Evolutionary conservation across 2,888 invertebrate species (phyloP).

Genomic region (Sturmia bella): DNA sequence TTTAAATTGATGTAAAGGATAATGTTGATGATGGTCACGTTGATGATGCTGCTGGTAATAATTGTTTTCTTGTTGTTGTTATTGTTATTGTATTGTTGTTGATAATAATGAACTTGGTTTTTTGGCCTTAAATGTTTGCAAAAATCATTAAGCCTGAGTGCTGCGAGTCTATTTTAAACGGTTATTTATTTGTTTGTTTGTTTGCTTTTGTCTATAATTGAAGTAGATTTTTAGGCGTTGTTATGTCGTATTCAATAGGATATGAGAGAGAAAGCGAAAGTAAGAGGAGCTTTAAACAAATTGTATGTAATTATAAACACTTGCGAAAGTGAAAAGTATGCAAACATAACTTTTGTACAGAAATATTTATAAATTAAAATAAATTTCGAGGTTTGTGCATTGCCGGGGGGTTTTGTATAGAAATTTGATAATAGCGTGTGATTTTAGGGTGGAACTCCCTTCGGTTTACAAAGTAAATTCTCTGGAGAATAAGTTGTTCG

Average conservation of each 20-base stretch:
- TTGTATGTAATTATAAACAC: slow-evolving; percentile 21
- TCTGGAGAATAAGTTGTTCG: too few species aligned
- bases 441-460: too few species aligned
- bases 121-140: slow-evolving; percentile 64
- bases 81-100: slow-evolving; percentile 15
- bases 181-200: slow-evolving; percentile 53
- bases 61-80: slow-evolving; percentile 36
- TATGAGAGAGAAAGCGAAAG: slow-evolving; percentile 16
- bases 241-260: neutral
- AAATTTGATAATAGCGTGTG: too few species aligned
- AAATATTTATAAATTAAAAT: neutral
- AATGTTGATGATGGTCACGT: slow-evolving; percentile 58
- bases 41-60: slow-evolving; percentile 41
- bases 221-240: slow-evolving; percentile 55
- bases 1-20: slow-evolving; percentile 65
- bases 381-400: too few species aligned
- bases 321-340: slow-evolving; percentile 2
- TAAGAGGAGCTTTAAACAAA: slow-evolving; percentile 6
- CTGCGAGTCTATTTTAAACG: slow-evolving; percentile 58
- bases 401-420: too few species aligned
- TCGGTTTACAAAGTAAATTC: too few species aligned
- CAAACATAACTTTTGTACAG: neutral
- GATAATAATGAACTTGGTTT: slow-evolving; percentile 53
- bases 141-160: slow-evolving; percentile 67
- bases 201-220: slow-evolving; percentile 54